phyloP scores from a whole-genome alignment of 2,797 vertebrate genomes.

The Rousettus madagascariensis region DNA sequence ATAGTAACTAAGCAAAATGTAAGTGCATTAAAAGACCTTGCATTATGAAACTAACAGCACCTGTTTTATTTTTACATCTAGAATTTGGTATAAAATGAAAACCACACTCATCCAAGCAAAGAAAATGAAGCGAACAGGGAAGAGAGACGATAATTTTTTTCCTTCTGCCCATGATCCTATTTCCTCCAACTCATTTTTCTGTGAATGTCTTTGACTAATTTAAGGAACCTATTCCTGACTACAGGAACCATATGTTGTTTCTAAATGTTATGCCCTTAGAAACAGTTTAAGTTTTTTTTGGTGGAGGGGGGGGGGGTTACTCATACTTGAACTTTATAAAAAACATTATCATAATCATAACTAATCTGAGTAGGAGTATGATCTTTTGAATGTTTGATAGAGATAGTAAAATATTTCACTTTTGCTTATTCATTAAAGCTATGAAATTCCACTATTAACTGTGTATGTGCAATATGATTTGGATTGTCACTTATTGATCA shows the following conservation, averaged over 20 bases:
- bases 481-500: not conserved
- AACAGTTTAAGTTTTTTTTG: conserved; percentile 51
- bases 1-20: conserved; percentile 27
- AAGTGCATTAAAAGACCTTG: not conserved
- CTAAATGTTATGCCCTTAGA: conserved; percentile 72
- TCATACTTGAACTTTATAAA: conserved; percentile 63
- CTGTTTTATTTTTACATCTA: conserved; percentile 46
- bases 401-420: conserved; percentile 55
- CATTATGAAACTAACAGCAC: not conserved
- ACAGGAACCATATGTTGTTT: conserved; percentile 73
- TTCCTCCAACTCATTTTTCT: conserved; percentile 53
- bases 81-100: conserved; percentile 46
- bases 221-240: conserved; percentile 67
- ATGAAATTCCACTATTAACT: conserved; percentile 23
- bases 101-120: conserved; percentile 19
- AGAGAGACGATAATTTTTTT: not conserved
- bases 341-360: conserved; percentile 54
- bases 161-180: conserved; percentile 31
- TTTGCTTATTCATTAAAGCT: conserved; percentile 36
- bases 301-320: not conserved
- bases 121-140: conserved; percentile 17
- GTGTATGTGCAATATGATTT: not conserved
- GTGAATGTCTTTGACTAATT: conserved; percentile 66
- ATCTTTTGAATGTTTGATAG: conserved; percentile 56
- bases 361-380: conserved; percentile 23